Evolutionary conservation across 2,888 invertebrate genomes (phyloP), one percentile per base, ranked within the genome.

Genomic region (Lydus trimaculatus): DNA sequence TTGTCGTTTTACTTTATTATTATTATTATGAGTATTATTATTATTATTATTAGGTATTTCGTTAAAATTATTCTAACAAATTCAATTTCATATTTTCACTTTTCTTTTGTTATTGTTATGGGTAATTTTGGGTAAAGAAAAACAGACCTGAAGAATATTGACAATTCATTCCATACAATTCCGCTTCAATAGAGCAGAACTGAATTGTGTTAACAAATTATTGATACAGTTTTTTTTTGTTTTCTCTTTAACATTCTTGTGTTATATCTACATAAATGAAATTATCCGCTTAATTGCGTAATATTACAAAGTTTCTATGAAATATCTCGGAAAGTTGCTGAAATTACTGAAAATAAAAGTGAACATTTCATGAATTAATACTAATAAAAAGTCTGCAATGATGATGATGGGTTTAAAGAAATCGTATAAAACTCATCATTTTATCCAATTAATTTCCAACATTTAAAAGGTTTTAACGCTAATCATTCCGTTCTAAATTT

Each of bases 1-100:
- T 23, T 25, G 59, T 48, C 48, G 60, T 63, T 61, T 64, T 64
- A 61, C 61, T 67, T 56, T 61, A 67, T 58, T 67, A 67, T 64
- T 67, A 43, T 43, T 43, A 43, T 64, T 43, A 20, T n/a, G 39
- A n/a, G n/a, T 31, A 36, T 56, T 56, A 43, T 64, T 43, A 20
- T n/a, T 58, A n/a, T 31, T 31, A 36, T 56, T 56, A 62, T 58
- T 17, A 31, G 59, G 20, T 33, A 15, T 56, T 56, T 56, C 15
- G 15, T 28, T 56, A 2, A 56, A 28, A 25, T 52, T 52, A 52
- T 52, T 23, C 52, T 5, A 52, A 52, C 23, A 25, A 23, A 52
- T 56, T 25, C 23, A 28, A 23, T 56, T 28, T 2, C 6, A 25
- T 56, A 56, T 56, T 56, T 56, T 56, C 56, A 56, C 56, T 56